Evolutionary conservation across 2,888 invertebrate species (phyloP).

Genomic region (Eulithis testata): DNA sequence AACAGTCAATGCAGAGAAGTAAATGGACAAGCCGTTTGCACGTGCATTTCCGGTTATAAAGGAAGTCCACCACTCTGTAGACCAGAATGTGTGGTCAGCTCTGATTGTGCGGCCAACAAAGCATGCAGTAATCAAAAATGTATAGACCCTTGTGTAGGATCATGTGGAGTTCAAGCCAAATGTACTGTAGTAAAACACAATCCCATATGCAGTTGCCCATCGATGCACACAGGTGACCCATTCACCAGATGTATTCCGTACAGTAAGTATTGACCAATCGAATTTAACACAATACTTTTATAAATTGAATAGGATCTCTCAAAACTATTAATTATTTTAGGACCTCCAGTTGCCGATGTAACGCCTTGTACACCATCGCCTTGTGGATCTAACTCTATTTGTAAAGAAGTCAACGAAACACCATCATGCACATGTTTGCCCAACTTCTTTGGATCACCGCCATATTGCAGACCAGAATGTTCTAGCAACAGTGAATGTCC

Average conservation of each 20-base stretch:
- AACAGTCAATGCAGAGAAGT: slow-evolving; percentile 88
- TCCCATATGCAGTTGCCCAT: slow-evolving; percentile 89
- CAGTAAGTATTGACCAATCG: slow-evolving; percentile 57
- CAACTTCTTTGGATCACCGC: slow-evolving; percentile 89
- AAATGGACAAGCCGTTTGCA: slow-evolving; percentile 89
- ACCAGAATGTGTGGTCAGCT: slow-evolving; percentile 91
- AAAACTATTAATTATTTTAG: slow-evolving; percentile 53
- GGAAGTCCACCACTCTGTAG: slow-evolving; percentile 90
- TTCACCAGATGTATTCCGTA: slow-evolving; percentile 87
- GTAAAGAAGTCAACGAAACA: slow-evolving; percentile 81
- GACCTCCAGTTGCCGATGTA: slow-evolving; percentile 75
- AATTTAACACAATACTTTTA: neutral
- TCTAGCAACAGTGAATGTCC: slow-evolving; percentile 88
- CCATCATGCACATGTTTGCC: slow-evolving; percentile 89
- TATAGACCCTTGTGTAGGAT: slow-evolving; percentile 89
- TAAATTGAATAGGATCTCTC: neutral
- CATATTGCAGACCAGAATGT: slow-evolving; percentile 90
- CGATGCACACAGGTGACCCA: slow-evolving; percentile 89
- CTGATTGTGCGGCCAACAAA: slow-evolving; percentile 88
- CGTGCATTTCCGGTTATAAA: slow-evolving; percentile 87
- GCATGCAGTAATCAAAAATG: slow-evolving; percentile 92
- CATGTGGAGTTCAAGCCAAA: slow-evolving; percentile 89
- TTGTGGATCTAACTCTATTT: slow-evolving; percentile 87
- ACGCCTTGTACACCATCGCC: slow-evolving; percentile 89
- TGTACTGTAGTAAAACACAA: slow-evolving; percentile 91